These are phyloP conservation scores for Villa cingulata DNA, from an alignment of 2,888 invertebrate genomes.

Conservation along the genomic window DNA sequence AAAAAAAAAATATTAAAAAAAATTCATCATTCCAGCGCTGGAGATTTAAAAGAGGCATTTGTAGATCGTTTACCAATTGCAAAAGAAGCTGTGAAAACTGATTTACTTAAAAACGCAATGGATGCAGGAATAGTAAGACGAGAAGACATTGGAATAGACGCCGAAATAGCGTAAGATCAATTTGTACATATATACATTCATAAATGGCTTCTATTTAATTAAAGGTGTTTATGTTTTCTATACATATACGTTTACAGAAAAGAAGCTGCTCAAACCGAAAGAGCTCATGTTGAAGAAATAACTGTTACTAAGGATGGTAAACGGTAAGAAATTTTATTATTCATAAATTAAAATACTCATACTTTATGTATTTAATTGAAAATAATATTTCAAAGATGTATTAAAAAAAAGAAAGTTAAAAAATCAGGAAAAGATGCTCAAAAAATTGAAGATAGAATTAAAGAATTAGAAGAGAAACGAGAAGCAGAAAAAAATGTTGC, in stretches of 20 bases:
- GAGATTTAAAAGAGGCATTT: neutral
- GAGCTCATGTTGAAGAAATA: neutral
- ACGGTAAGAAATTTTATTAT: neutral
- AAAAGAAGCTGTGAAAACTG: neutral
- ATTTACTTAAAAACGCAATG: neutral
- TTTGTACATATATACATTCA: no score
- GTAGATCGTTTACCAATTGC: neutral
- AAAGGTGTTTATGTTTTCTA: neutral
- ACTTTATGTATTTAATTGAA: neutral
- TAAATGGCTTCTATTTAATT: no score
- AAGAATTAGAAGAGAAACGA: neutral
- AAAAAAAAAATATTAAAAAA: neutral
- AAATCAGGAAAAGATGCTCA: neutral
- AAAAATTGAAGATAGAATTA: neutral
- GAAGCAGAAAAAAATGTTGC: neutral
- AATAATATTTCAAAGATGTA: neutral
- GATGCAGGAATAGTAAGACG: neutral
- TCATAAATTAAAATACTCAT: no score
- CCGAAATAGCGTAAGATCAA: neutral
- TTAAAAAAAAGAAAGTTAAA: neutral
- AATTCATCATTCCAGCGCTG: neutral
- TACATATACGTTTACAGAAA: neutral
- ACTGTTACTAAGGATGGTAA: neutral
- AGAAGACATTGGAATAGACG: neutral
- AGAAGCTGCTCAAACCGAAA: neutral